These are phyloP conservation scores for Gobio gobio DNA, from an alignment of 2,113 vertebrate species.

Conservation along the genomic window DNA sequence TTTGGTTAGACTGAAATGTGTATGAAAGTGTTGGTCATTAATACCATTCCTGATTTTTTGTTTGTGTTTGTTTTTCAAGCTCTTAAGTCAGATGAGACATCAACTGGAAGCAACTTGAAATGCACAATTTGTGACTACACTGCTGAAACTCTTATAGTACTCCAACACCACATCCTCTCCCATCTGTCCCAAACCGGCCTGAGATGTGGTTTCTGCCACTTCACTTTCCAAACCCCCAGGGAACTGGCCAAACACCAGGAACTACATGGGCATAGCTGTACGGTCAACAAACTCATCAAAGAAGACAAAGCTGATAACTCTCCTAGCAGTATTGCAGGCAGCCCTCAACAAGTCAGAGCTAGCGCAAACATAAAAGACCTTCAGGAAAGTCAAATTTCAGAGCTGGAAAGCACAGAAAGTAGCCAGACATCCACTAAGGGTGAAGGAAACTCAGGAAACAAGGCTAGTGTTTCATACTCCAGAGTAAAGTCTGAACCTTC, in stretches of 20 bases:
- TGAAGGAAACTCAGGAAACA: conserved; percentile 72
- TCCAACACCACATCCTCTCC: conserved; percentile 89
- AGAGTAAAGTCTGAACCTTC: conserved; percentile 91
- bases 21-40: not conserved
- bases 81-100: conserved; percentile 85
- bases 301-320: conserved; percentile 80
- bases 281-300: conserved; percentile 74
- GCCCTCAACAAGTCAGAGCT: conserved; percentile 67
- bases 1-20: not conserved
- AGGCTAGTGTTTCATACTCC: conserved; percentile 84
- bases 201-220: conserved; percentile 86
- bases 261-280: conserved; percentile 75
- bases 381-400: conserved; percentile 78
- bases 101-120: conserved; percentile 81
- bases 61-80: conserved; percentile 68
- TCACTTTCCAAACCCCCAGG: conserved; percentile 86
- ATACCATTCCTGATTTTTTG: not conserved
- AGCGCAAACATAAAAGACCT: conserved; percentile 79
- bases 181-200: conserved; percentile 89
- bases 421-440: conserved; percentile 79
- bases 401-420: conserved; percentile 84
- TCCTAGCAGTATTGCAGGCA: conserved; percentile 73
- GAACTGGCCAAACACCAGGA: conserved; percentile 87
- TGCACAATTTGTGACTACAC: conserved; percentile 89
- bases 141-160: conserved; percentile 84